Evolutionary conservation across 2,797 vertebrate species (phyloP).

Genomic region (Xiphophorus birchmanni): DNA sequence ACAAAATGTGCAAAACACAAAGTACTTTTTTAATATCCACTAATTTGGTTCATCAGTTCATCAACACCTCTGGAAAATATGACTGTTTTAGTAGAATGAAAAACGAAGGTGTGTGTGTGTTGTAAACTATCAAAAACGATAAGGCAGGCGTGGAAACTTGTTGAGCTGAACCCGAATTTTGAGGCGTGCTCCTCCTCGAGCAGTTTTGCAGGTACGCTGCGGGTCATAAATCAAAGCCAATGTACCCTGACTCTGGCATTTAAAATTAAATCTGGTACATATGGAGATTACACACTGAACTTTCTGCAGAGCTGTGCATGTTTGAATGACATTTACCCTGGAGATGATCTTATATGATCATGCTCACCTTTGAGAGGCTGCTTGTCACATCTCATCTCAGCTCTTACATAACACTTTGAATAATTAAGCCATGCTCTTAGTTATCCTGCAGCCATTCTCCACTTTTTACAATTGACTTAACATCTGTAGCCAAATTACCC

Average conservation of each 20-base stretch:
- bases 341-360: neutral
- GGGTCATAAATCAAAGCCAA: slow-evolving; percentile 8
- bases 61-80: neutral
- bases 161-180: neutral
- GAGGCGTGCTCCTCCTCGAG: slow-evolving; percentile 1
- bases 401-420: slow-evolving; percentile 20
- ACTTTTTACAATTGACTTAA: neutral
- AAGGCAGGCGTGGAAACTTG: slow-evolving; percentile 10
- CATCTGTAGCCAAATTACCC: neutral
- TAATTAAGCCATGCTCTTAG: neutral
- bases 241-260: neutral
- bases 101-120: neutral
- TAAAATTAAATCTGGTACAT: slow-evolving; percentile 2
- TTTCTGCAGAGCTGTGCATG: neutral
- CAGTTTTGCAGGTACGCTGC: neutral
- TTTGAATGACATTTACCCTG: slow-evolving; percentile 6
- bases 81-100: neutral
- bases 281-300: neutral
- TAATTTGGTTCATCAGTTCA: neutral
- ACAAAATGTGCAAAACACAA: neutral
- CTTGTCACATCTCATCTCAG: slow-evolving; percentile 26
- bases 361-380: slow-evolving; percentile 4
- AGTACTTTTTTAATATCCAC: neutral
- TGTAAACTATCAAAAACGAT: neutral
- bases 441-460: neutral